These are phyloP conservation scores for Protosalanx chinensis DNA, from an alignment of 2,797 vertebrate genomes.

Conservation along the genomic window DNA sequence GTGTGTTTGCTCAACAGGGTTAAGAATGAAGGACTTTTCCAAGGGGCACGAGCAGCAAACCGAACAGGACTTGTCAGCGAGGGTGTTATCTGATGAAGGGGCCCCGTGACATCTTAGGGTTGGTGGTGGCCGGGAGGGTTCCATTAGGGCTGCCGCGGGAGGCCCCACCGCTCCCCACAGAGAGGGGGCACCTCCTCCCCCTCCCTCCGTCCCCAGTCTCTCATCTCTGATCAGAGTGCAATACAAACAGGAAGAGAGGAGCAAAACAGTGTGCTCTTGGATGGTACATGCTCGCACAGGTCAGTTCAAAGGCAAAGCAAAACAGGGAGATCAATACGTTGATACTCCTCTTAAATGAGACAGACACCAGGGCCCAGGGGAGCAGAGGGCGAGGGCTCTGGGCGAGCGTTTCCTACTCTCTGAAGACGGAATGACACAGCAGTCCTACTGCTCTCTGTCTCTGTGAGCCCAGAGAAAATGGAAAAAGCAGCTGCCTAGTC, in stretches of 20 bases:
- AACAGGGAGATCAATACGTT: conserved; percentile 19
- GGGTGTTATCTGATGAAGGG: conserved; percentile 61
- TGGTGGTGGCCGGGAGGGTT: conserved; percentile 19
- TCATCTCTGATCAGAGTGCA: conserved; percentile 45
- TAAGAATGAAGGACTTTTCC: conserved; percentile 21
- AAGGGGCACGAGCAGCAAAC: conserved; percentile 22
- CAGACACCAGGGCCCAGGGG: conserved; percentile 13
- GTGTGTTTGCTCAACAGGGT: not conserved
- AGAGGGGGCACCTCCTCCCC: conserved; percentile 24
- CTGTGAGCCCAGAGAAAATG: conserved; percentile 6
- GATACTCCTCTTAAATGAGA: conserved; percentile 33
- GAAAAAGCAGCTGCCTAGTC: not conserved
- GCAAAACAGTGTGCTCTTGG: conserved; percentile 21
- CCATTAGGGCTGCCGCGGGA: conserved; percentile 50
- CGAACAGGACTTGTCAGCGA: conserved; percentile 38
- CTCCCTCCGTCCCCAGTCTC: conserved; percentile 16
- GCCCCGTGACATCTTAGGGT: conserved; percentile 36
- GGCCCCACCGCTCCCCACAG: conserved; percentile 28
- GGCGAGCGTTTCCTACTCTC: conserved; percentile 4
- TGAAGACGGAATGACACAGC: not conserved
- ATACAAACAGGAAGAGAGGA: conserved; percentile 35
- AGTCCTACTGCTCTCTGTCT: not conserved
- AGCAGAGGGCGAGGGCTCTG: conserved; percentile 3
- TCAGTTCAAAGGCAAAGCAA: conserved; percentile 28
- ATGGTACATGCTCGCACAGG: conserved; percentile 16